Conservation (phyloP, 1,140 invertebrate species). For the Asbolus verrucosus region DNA sequence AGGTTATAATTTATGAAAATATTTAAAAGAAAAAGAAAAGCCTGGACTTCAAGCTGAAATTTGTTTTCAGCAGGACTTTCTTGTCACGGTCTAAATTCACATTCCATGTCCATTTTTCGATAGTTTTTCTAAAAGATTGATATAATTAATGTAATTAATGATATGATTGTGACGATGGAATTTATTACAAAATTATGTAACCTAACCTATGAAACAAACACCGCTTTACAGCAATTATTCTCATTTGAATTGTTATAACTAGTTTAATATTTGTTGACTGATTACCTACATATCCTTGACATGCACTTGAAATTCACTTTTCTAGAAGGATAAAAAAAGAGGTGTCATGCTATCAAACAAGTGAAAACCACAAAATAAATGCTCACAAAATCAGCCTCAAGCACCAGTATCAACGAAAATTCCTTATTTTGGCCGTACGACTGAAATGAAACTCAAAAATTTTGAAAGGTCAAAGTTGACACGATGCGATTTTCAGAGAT, state of each 20-base stretch:
- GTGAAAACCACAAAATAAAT: neutral
- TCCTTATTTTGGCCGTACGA: neutral
- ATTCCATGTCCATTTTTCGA: neutral
- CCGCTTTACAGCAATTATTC: constrained; percentile 9
- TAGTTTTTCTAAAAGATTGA: neutral
- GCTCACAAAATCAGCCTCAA: neutral
- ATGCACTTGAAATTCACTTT: constrained; percentile 63
- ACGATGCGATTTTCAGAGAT: neutral
- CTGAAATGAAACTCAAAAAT: constrained; percentile 22
- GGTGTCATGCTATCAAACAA: constrained; percentile 43
- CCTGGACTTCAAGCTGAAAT: too few relatives aligned
- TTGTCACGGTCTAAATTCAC: too few relatives aligned
- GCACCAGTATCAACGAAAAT: neutral
- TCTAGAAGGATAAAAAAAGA: constrained; percentile 47
- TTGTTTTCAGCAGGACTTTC: too few relatives aligned
- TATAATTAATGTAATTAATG: too few relatives aligned
- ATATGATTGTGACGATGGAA: neutral
- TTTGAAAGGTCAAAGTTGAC: constrained; percentile 62
- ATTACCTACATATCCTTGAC: constrained; percentile 60
- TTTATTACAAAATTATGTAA: constrained; percentile 1
- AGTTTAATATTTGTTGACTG: constrained; percentile 7
- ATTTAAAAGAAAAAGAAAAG: too few relatives aligned
- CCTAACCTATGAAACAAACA: constrained; percentile 33
- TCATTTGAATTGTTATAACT: constrained; percentile 24
- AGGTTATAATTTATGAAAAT: too few relatives aligned